Conservation (phyloP, 2,888 invertebrate genomes). For the Brachylomia viminalis region DNA sequence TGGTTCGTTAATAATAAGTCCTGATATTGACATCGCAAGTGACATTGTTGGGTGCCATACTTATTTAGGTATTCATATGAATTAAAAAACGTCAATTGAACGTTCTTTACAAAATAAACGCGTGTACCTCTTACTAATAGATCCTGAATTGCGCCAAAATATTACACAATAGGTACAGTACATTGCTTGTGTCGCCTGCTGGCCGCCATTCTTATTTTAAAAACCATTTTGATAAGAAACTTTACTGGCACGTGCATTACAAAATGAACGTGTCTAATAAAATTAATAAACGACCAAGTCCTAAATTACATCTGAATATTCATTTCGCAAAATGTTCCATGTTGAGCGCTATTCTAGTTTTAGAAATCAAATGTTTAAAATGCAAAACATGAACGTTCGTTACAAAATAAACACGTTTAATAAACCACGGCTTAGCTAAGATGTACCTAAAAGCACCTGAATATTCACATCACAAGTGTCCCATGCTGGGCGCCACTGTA, state of each 20-base stretch:
- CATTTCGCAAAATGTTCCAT: neutral
- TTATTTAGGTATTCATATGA: neutral
- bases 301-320: neutral
- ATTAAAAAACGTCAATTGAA: neutral
- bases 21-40: too few relatives aligned
- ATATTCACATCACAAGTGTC: neutral
- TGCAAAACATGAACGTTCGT: neutral
- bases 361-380: too few relatives aligned
- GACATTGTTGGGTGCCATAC: too few relatives aligned
- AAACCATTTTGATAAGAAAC: neutral
- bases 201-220: neutral
- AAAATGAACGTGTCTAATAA: too few relatives aligned
- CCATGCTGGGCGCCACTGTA: constrained; percentile 30
- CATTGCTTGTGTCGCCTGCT: neutral
- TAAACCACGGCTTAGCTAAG: neutral
- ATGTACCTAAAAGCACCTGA: neutral
- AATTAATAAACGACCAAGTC: too few relatives aligned
- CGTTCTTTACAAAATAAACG: neutral
- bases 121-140: too few relatives aligned
- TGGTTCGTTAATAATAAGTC: too few relatives aligned
- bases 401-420: neutral
- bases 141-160: too few relatives aligned
- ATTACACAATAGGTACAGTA: too few relatives aligned
- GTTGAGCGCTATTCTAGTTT: neutral
- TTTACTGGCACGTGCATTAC: neutral